Evolutionary conservation across 2,888 invertebrate species (phyloP).

Genomic region (Saturnia pavonia): DNA sequence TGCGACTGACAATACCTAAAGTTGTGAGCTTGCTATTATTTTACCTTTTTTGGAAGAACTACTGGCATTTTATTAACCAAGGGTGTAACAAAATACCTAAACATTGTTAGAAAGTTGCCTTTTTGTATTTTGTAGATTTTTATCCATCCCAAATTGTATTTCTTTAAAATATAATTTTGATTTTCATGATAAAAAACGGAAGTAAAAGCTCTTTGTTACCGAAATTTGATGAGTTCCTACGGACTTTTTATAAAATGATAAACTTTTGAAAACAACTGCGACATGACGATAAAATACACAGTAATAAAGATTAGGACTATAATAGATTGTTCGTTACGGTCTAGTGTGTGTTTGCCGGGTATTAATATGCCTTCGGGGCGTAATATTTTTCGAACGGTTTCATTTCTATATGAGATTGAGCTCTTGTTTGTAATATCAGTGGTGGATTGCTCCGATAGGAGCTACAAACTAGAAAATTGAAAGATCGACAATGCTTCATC

Average conservation of each 20-base stretch:
- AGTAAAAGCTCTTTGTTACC: neutral
- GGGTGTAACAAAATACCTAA: too few relatives aligned
- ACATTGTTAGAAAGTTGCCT: too few relatives aligned
- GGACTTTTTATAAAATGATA: neutral
- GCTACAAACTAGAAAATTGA: neutral
- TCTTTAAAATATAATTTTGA: too few relatives aligned
- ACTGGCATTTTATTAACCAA: too few relatives aligned
- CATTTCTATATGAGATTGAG: constrained; percentile 1
- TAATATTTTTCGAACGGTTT: constrained; percentile 35
- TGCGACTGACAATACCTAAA: too few relatives aligned
- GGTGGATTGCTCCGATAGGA: constrained; percentile 7
- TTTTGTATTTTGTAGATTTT: too few relatives aligned
- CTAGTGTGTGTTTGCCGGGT: constrained; percentile 34
- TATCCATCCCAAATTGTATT: too few relatives aligned
- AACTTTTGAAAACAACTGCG: neutral
- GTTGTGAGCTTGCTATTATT: too few relatives aligned
- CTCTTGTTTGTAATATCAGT: constrained; percentile 9
- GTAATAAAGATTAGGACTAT: constrained; percentile 61
- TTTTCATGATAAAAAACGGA: too few relatives aligned
- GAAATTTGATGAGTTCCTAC: neutral
- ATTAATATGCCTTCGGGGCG: constrained; percentile 50
- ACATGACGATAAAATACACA: constrained; percentile 49
- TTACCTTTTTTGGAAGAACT: too few relatives aligned
- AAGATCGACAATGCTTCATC: neutral
- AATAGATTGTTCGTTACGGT: constrained; percentile 45